Evolutionary conservation across 1,140 invertebrate species (phyloP), one percentile per base, ranked within the genome.

Genomic region (Drosophila equinoxialis): DNA sequence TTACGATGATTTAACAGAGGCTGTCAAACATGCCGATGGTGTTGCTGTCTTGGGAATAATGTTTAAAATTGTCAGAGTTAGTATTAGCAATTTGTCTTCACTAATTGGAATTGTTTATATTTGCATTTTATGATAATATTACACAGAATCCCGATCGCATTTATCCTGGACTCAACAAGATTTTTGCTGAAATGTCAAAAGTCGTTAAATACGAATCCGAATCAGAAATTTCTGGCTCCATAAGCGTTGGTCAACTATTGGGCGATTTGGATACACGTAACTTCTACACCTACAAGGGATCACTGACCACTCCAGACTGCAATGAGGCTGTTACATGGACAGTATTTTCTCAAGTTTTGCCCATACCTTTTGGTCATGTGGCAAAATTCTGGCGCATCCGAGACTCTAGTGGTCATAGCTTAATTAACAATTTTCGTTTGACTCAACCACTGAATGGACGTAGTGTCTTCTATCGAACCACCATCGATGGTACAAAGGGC

Each of bases 261-360:
- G 95, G 58, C 93, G 92, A 74, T 93, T 93, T 91, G 35, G 86
- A 93, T 69, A 91, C 90, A 3, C 92, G 93, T 13, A 86, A 94
- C 6, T 96, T 94, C 93, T 98, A 96, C 93, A 97, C 96, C 0
- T 98, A 98, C 92, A 94, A 94, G 30, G 91, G 98, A 0, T 98
- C 97, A 0, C 93, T 99, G 41, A 99, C 98, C 4, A 98, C 97
- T 0, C 97, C 98, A 0, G 96, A 97, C 0, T 98, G 97, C 82
- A 95, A 94, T 39, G 97, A 99, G 93, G 95, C 94, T 48, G 97
- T 99, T 35, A 96, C 95, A 10, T 99, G 98, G 98, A 96, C 97
- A 54, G 94, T 99, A 4, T 97, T 98, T 91, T 94, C 96, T 1
- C 94, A 96, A n/a, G 94, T 96, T 6, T 93, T 98, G 2, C 93